Evolutionary conservation across 2,797 vertebrate species (phyloP).

Genomic region (Gastrophryne carolinensis): DNA sequence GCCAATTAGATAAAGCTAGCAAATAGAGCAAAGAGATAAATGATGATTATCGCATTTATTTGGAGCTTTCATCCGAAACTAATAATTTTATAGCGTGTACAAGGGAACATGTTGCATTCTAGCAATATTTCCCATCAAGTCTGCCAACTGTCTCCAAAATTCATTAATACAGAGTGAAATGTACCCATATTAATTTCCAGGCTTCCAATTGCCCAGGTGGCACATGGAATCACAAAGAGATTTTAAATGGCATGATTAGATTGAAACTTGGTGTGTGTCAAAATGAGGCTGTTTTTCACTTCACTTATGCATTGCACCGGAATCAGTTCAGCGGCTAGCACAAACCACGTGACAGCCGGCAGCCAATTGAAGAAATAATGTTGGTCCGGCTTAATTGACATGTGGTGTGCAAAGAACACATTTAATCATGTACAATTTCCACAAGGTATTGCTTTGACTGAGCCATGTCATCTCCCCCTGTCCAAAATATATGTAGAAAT

Average conservation of each 20-base stretch:
- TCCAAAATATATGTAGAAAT: too few relatives aligned
- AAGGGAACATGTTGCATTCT: not conserved
- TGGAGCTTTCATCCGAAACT: slow-evolving; percentile 2
- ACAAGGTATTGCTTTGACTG: not conserved
- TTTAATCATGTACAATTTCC: too few relatives aligned
- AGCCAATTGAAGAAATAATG: too few relatives aligned
- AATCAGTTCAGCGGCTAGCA: not conserved
- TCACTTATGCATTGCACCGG: not conserved
- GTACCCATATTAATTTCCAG: not conserved
- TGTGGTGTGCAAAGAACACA: too few relatives aligned
- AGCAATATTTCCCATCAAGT: not conserved
- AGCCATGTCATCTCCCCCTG: not conserved
- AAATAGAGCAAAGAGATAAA: slow-evolving; percentile 14
- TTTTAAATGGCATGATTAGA: not conserved
- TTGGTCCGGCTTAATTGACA: too few relatives aligned
- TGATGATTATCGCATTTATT: slow-evolving; percentile 16
- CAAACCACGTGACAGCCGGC: not conserved
- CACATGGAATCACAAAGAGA: not conserved
- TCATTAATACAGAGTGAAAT: not conserved
- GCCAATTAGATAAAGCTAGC: not conserved
- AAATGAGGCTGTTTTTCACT: not conserved
- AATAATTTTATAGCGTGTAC: not conserved
- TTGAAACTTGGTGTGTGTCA: not conserved
- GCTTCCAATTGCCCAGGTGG: not conserved
- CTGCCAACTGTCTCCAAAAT: not conserved